Base-by-base conservation (phyloP, 2,113 vertebrate genomes). In the Pampusana beccarii region DNA sequence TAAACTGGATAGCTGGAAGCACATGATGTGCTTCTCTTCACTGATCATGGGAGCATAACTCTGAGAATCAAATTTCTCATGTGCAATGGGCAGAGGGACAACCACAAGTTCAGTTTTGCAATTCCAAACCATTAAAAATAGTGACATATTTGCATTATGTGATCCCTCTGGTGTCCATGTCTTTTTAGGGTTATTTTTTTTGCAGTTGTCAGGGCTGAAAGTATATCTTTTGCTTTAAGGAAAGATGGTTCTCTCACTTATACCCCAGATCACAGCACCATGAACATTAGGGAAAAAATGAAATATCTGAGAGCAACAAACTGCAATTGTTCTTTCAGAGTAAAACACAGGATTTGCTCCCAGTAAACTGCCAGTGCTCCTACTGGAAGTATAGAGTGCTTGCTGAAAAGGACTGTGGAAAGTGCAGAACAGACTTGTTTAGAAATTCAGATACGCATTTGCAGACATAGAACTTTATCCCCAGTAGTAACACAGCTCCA, bases 361-460 rank as follows among this genome's bases (percentile, higher is more conserved):
- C n/a, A 46, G 58, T 51, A 33, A 88, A 72, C 12, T 61, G 66
- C 33, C 60, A 40, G 54, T 46, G 14, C 50, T 90, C 71, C 75
- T 92, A 54, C 70, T 91, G 82, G 21, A 61, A 80, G 31, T 5
- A 16, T 36, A 34, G 54, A 58, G 33, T 25, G 17, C 82, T 70
- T 91, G 58, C 71, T 71, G 90, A 80, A 91, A 82, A 85, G 44
- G 57, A 57, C 61, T 2, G 6, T 72, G 85, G 58, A 69, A 77
- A 44, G 85, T 7, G 6, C 67, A 80, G 44, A 17, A 31, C 42
- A 71, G 85, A 80, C 62, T 65, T 88, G 29, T 70, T 93, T 83
- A 38, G 88, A 95, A 92, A 86, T 92, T 86, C 82, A 94, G 64
- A 48, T 64, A 11, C 38, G 20, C 44, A 13, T 82, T 92, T 93